These are phyloP conservation scores for Blomia tropicalis DNA, from an alignment of 2,888 invertebrate species.

Conservation along the genomic window DNA sequence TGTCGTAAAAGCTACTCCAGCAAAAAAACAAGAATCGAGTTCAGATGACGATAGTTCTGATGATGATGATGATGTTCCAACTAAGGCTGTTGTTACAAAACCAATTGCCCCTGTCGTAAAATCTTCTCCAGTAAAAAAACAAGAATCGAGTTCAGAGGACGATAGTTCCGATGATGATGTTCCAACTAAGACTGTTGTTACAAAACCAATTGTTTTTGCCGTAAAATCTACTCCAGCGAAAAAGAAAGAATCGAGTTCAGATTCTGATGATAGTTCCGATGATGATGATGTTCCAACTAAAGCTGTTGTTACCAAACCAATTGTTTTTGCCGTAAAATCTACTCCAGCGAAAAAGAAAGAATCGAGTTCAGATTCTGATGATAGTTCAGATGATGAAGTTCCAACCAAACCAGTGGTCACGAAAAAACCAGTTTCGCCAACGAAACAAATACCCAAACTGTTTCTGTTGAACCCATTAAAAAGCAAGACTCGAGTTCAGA, in stretches of 20 bases:
- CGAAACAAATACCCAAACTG: no score
- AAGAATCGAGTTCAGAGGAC: constrained; percentile 19
- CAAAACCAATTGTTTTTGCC: background rate
- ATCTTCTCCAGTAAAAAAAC: background rate
- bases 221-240: background rate
- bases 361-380: constrained; percentile 26
- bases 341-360: constrained; percentile 24
- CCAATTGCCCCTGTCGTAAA: background rate
- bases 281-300: constrained; percentile 18
- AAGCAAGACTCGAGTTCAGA: constrained; percentile 5
- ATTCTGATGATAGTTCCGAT: constrained; percentile 25
- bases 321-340: background rate
- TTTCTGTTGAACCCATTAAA: background rate
- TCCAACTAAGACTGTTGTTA: background rate
- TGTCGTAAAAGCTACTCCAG: background rate
- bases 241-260: constrained; percentile 27
- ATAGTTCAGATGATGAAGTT: constrained; percentile 23
- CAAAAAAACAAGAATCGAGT: background rate
- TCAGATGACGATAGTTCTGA: background rate
- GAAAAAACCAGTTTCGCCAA: background rate
- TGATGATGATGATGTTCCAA: background rate
- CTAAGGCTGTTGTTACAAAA: background rate
- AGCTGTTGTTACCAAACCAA: background rate
- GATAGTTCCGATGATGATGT: background rate
- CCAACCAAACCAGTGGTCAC: background rate